Base-by-base conservation (phyloP, 2,797 vertebrate genomes). In the Enteromius paludinosus region DNA sequence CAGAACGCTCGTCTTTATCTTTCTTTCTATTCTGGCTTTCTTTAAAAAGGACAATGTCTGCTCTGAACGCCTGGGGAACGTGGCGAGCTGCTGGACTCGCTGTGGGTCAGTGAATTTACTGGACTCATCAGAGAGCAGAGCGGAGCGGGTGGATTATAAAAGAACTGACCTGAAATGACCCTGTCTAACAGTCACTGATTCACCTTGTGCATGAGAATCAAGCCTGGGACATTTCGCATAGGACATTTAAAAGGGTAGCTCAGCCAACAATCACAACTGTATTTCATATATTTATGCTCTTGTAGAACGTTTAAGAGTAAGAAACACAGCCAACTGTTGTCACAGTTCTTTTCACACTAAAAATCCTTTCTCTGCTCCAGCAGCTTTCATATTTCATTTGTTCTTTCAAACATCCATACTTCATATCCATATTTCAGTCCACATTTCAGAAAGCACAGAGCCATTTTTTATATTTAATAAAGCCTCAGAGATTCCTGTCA, bases 1-100 rank as follows among this genome's bases (percentile, higher is more conserved):
- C 47, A 70, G 61, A 69, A 18, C 35, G 25, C 65, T 73, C 69
- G n/a, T 77, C 79, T 56, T 78, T 86, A 74, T 76, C 79, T 74
- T 28, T 61, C 33, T 25, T 41, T 74, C 56, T 69, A 74, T 75
- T 41, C 78, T 41, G 65, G 54, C 80, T 69, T 78, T 80, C 61
- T 77, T 81, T 71, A 49, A 59, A 52, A 72, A 79, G n/a, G 82
- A 79, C 78, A 83, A 84, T 83, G 82, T 88, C 75, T 62, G 79
- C 80, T 89, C 85, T 82, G 86, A 79, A 87, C 84, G 74, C 83
- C 84, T 28, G 65, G 87, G 85, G 86, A 87, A 86, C 73, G 72
- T 86, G 81, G 86, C 85, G 80, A 83, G 86, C 89, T 41, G 33
- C 84, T 86, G 81, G 79, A 73, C 80, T 88, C 83, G 45, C 23